A percentile compares a stretch with the other conserved stretches of the same genome.
Conservation (phyloP, 1,140 invertebrate genomes). For the Capitella teleta region DNA sequence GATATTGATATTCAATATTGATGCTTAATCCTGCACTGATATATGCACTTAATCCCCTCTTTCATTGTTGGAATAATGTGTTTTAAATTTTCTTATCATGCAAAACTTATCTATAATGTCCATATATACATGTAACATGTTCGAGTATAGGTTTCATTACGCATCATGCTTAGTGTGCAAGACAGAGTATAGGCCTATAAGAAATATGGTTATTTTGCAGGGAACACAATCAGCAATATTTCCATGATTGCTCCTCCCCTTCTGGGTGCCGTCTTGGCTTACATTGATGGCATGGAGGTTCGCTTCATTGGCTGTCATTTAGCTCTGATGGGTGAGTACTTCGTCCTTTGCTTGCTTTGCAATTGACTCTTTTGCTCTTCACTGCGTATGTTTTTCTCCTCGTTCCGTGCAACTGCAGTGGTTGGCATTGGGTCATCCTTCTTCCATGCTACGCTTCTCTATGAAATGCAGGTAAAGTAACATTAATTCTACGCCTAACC, state of each 20-base stretch:
- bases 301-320: slow-evolving; percentile 32
- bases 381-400: background rate
- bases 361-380: no score
- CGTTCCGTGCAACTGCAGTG: slow-evolving; percentile 15
- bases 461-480: slow-evolving; percentile 31
- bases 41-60: no score
- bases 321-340: slow-evolving; percentile 14
- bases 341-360: no score
- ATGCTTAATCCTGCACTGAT: no score
- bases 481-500: background rate
- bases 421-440: slow-evolving; percentile 37
- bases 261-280: slow-evolving; percentile 25
- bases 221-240: slow-evolving; percentile 45
- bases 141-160: no score
- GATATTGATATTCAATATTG: no score
- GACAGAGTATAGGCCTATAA: no score
- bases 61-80: no score
- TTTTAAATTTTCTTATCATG: no score
- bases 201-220: slow-evolving; percentile 16
- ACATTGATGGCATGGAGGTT: slow-evolving; percentile 24
- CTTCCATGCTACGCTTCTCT: slow-evolving; percentile 39
- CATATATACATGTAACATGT: no score
- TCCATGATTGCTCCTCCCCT: slow-evolving; percentile 43
- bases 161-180: no score
- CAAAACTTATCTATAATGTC: no score